phyloP scores from a whole-genome alignment of 2,888 invertebrate genomes.

The Heteromurus nitidus region DNA sequence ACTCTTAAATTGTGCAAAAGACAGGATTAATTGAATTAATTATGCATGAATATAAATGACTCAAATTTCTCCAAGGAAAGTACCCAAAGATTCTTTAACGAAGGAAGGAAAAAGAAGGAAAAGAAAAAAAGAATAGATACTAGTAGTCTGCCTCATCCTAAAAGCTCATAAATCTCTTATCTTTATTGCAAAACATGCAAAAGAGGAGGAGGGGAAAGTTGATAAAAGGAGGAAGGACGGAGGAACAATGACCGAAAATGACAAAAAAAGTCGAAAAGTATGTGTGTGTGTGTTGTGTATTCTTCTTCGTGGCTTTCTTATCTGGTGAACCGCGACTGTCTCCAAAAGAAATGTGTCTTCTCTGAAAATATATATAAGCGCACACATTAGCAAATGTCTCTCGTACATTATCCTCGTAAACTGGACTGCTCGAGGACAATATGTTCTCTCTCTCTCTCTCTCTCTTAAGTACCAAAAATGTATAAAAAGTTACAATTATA shows the following conservation, averaged over 20 bases:
- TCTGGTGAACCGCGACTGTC: not conserved
- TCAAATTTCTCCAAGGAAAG: conserved; percentile 40
- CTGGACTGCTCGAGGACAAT: too few relatives aligned
- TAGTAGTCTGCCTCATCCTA: not conserved
- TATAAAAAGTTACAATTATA: too few relatives aligned
- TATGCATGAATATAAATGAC: conserved; percentile 66
- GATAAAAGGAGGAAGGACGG: not conserved
- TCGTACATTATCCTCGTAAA: too few relatives aligned
- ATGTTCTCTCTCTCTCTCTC: not conserved
- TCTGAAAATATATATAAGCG: too few relatives aligned
- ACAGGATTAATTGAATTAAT: conserved; percentile 65
- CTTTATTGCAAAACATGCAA: conserved; percentile 29
- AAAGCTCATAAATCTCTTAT: conserved; percentile 42
- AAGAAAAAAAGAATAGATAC: conserved; percentile 29
- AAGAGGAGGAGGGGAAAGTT: not conserved
- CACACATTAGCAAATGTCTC: too few relatives aligned
- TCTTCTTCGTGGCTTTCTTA: too few relatives aligned
- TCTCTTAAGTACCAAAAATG: conserved; percentile 1
- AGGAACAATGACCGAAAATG: not conserved
- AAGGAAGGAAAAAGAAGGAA: too few relatives aligned
- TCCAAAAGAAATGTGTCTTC: too few relatives aligned
- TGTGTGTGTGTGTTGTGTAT: not conserved
- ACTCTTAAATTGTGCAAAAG: conserved; percentile 51
- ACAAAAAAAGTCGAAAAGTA: not conserved
- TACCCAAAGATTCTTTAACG: too few relatives aligned